Evolutionary conservation across 2,888 invertebrate genomes (phyloP).

Genomic region (Euphydryas editha): DNA sequence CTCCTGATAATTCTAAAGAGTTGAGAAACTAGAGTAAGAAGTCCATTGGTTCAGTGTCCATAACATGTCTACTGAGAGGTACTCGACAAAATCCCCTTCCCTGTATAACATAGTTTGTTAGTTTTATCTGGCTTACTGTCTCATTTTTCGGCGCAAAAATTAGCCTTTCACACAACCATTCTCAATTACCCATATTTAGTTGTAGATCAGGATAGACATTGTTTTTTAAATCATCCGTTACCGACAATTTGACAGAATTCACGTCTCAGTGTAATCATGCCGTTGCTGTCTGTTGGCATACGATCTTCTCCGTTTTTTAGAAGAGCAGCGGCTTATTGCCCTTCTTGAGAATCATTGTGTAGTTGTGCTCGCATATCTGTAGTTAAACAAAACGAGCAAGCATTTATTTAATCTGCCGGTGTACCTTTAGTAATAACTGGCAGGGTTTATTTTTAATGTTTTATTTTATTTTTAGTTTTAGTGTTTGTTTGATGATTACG

Average conservation of each 20-base stretch:
- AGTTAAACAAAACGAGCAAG: constrained; percentile 30
- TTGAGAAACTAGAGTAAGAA: constrained; percentile 42
- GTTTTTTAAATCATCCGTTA: constrained; percentile 38
- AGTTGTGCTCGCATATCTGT: too few relatives aligned
- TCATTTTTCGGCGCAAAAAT: too few relatives aligned
- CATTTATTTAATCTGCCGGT: constrained; percentile 42
- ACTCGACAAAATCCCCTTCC: constrained; percentile 25
- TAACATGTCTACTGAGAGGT: constrained; percentile 17
- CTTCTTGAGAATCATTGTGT: too few relatives aligned
- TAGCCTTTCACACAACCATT: constrained; percentile 33
- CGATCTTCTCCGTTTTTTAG: constrained; percentile 46
- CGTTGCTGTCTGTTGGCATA: constrained; percentile 38
- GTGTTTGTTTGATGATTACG: too few relatives aligned
- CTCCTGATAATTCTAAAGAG: constrained; percentile 44
- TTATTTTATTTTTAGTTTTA: too few relatives aligned
- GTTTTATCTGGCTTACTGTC: constrained; percentile 33
- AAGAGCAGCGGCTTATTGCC: constrained; percentile 29
- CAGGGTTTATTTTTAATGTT: too few relatives aligned
- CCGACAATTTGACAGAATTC: constrained; percentile 42
- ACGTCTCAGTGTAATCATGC: constrained; percentile 38
- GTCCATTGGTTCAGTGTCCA: constrained; percentile 20
- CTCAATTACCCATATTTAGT: constrained; percentile 38
- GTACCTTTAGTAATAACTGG: too few relatives aligned
- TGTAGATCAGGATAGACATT: constrained; percentile 40
- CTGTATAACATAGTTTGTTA: constrained; percentile 37